Base-by-base conservation (phyloP, 2,888 invertebrate species). In the Chrysodeixis includens region DNA sequence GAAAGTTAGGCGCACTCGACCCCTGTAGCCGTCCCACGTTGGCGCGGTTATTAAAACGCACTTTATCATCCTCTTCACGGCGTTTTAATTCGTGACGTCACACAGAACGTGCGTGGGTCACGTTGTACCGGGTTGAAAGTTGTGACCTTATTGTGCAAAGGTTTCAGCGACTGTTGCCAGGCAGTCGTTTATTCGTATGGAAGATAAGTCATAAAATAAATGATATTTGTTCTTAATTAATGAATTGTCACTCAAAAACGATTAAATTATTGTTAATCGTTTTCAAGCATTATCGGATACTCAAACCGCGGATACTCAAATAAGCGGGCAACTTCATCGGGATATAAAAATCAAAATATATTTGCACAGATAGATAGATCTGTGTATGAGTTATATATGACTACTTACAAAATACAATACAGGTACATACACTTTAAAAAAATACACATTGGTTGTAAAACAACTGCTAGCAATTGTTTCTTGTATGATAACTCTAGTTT, bases 11-110 rank as follows among this genome's bases (percentile, higher is more conserved):
- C n/a, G 58, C 64, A 65, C 61, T 53, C 58, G 30, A 56, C 55
- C 59, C 32, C 52, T 44, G 62, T 66, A n/a, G 5, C 71, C 66
- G 26, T 66, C 73, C 62, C 62, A 58, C 62, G 65, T 69, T 62
- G 55, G 66, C 59, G 62, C 74, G 55, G 69, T 62, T 71, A 72
- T 80, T 80, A 80, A 79, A 80, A 76, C 54, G 68, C 69, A 66
- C 66, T 80, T 80, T 69, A 72, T 72, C 74, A 76, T 73, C 58
- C 66, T 62, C 66, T 62, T 65, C 68, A 46, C 59, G 26, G 68
- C 62, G 66, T 70, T 80, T 80, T 71, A 71, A 76, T 78, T 74
- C 54, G 74, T 68, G 71, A 69, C 74, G 76, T 68, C 76, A 74
- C 56, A 65, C 18, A 49, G 68, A 63, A 66, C 56, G 72, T 70